phyloP scores from a whole-genome alignment of 2,113 vertebrate genomes.

The Varanus salvator region DNA sequence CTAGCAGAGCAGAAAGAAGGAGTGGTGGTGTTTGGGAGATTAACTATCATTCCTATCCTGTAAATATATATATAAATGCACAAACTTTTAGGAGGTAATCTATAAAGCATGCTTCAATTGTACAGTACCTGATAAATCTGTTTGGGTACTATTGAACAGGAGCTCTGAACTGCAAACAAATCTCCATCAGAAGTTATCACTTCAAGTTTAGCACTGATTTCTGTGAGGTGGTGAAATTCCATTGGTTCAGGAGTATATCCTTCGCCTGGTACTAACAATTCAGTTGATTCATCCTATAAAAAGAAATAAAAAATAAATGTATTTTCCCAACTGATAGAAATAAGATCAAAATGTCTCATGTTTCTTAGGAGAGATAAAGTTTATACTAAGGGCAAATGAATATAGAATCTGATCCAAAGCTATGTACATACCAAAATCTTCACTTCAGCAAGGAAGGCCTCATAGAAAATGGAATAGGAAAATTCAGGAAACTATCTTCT shows the following conservation, averaged over 20 bases:
- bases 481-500: background rate
- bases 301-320: constrained; percentile 36
- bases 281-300: constrained; percentile 71
- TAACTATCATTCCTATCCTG: background rate
- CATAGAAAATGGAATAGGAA: background rate
- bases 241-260: constrained; percentile 81
- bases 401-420: constrained; percentile 6
- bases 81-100: background rate
- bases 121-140: constrained; percentile 68
- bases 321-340: background rate
- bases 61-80: background rate
- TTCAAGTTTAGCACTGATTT: constrained; percentile 86
- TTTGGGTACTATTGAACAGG: constrained; percentile 50
- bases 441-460: background rate
- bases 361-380: constrained; percentile 24
- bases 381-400: background rate
- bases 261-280: constrained; percentile 77
- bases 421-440: background rate
- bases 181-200: constrained; percentile 69
- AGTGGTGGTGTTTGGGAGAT: background rate
- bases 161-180: constrained; percentile 59
- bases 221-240: constrained; percentile 81
- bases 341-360: constrained; percentile 1
- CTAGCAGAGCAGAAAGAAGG: no score
- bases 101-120: background rate